phyloP scores from a whole-genome alignment of 2,113 vertebrate genomes.

The Tenebrosternarchus preto region DNA sequence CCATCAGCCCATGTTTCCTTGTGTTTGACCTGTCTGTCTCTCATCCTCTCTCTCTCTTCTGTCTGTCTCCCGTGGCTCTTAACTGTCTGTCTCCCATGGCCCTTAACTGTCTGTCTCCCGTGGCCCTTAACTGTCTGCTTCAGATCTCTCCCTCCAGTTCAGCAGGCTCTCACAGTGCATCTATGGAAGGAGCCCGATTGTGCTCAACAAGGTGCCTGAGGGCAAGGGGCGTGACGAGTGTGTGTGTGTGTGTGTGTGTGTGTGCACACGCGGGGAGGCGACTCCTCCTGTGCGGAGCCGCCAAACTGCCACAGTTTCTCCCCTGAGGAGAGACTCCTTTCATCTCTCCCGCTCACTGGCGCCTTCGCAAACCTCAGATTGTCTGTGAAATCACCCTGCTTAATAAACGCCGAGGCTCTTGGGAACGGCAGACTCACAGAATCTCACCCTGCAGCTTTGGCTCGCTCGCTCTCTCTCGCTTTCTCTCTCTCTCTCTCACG shows the following conservation, averaged over 20 bases:
- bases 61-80: slow-evolving; percentile 35
- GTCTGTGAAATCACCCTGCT: slow-evolving; percentile 79
- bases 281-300: slow-evolving; percentile 62
- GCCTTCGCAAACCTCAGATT: slow-evolving; percentile 79
- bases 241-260: slow-evolving; percentile 46
- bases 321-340: slow-evolving; percentile 77
- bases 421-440: slow-evolving; percentile 61
- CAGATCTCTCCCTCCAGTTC: slow-evolving; percentile 44
- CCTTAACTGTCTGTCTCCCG: slow-evolving; percentile 21
- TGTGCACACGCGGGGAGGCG: slow-evolving; percentile 54
- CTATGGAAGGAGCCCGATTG: slow-evolving; percentile 47
- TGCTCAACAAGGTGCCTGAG: slow-evolving; percentile 53
- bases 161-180: slow-evolving; percentile 43
- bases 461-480: slow-evolving; percentile 10
- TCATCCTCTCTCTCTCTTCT: background rate
- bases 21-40: slow-evolving; percentile 6
- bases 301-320: slow-evolving; percentile 74
- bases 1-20: background rate
- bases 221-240: slow-evolving; percentile 53
- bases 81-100: too few relatives aligned
- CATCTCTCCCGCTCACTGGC: slow-evolving; percentile 78
- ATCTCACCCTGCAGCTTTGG: slow-evolving; percentile 56
- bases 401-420: slow-evolving; percentile 72
- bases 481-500: background rate
- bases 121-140: slow-evolving; percentile 18